Evolutionary conservation across 2,113 vertebrate species (phyloP).

Genomic region (Thryonomys swinderianus): DNA sequence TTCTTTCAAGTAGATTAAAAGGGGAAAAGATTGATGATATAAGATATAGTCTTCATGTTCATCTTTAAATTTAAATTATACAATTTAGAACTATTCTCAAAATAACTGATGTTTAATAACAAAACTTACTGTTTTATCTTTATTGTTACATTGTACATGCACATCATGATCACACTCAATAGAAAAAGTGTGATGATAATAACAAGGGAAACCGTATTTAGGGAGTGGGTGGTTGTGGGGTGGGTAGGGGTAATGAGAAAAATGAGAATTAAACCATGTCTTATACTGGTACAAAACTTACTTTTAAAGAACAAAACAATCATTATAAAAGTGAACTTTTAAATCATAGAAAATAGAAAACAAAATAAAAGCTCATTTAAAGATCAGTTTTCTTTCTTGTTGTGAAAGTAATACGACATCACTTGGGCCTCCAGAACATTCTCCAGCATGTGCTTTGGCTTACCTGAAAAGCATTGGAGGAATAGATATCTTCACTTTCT

Average conservation of each 20-base stretch:
- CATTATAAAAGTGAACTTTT: not conserved
- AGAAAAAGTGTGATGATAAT: no score
- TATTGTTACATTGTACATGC: no score
- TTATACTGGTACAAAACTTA: no score
- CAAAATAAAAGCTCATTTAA: constrained; percentile 47
- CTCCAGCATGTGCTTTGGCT: not conserved
- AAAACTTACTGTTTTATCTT: no score
- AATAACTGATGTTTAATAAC: constrained; percentile 17
- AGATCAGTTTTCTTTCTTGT: constrained; percentile 10
- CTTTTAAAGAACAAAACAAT: constrained; percentile 41
- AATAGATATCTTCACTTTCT: not conserved
- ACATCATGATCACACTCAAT: no score
- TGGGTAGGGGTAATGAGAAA: no score
- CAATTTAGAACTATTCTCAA: not conserved
- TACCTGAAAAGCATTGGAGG: constrained; percentile 17
- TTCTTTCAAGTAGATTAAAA: constrained; percentile 53
- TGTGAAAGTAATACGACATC: not conserved
- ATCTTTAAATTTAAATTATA: constrained; percentile 16
- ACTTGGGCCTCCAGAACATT: not conserved
- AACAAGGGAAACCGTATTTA: no score
- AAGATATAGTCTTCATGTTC: constrained; percentile 18
- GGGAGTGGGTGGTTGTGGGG: no score
- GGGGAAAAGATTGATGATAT: not conserved
- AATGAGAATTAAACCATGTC: no score
- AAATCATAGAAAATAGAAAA: not conserved